Base-by-base conservation (phyloP, 92 coral and sea anemone genomes). In the Blastomussa wellsi region DNA sequence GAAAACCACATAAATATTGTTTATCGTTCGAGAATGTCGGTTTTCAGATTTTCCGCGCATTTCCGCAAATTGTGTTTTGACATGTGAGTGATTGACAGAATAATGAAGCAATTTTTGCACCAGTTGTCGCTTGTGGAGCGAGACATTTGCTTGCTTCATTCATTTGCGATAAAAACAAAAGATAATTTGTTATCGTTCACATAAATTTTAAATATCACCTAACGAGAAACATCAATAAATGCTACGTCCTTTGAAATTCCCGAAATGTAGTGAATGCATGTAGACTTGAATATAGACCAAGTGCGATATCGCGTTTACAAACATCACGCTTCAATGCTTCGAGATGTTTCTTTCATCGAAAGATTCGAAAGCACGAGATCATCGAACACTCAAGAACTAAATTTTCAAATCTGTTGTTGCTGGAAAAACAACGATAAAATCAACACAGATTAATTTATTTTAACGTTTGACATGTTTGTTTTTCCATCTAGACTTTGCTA, bases 11-110 rank as follows among this genome's bases (percentile, higher is more conserved):
- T 39, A 70, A 82, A 72, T 82, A 82, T 82, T 70, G 78, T 51
- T 72, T 52, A 71, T 82, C 78, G 78, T 48, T 71, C 78, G 26
- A 71, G 78, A 82, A 53, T 66, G 62, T 67, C 59, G 84, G 38
- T 26, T 47, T 71, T 71, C 65, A 53, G 86, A 82, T 82, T 82
- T 82, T 71, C 74, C 78, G 86, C 78, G 55, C 78, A 55, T 47
- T 80, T 74, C 32, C 79, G 42, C 84, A 47, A 15, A 20, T 33
- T 69, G 29, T 26, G 29, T 26, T 55, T 19, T 53, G 86, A 70
- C 78, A 71, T 52, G 5, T 37, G 59, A 72, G 4, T 70, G 86
- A 82, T 52, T 72, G 86, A 72, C 71, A 72, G 42, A 19, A 32
- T 71, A 70, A 82, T 71, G 29, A 82, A 24, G 74, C 12, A 53